A percentile compares a stretch with the other conserved stretches of the same genome.
phyloP scores from a whole-genome alignment of 2,888 invertebrate species.

The Plagiodera versicolora region DNA sequence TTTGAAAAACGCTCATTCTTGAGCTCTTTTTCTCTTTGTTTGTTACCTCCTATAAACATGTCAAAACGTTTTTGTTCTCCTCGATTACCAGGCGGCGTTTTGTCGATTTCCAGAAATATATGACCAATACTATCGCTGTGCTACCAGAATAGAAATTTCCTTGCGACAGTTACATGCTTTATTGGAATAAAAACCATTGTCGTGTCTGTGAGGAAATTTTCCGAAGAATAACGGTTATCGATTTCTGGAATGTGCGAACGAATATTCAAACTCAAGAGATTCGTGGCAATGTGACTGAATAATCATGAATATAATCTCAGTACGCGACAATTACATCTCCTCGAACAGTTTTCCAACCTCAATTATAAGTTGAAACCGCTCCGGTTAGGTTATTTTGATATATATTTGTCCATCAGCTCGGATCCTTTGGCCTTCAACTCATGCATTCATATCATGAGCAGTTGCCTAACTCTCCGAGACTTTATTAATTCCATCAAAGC shows the following conservation, averaged over 20 bases:
- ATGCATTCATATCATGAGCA: not conserved
- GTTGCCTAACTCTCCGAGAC: not conserved
- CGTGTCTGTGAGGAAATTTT: slow-evolving; percentile 12
- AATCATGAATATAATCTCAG: too few relatives aligned
- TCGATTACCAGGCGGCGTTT: slow-evolving; percentile 31
- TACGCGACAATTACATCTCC: too few relatives aligned
- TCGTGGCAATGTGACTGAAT: not conserved
- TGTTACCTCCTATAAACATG: slow-evolving; percentile 35
- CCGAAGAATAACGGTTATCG: not conserved
- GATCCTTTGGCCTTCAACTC: not conserved
- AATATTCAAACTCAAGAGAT: not conserved
- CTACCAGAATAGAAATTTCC: slow-evolving; percentile 30
- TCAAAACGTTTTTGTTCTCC: slow-evolving; percentile 34
- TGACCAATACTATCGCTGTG: slow-evolving; percentile 22
- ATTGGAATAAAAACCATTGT: slow-evolving; percentile 28
- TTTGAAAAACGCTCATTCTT: not conserved
- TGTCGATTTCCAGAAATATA: slow-evolving; percentile 32
- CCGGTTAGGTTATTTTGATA: not conserved
- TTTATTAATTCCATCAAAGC: not conserved
- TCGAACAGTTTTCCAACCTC: too few relatives aligned
- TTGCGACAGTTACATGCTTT: slow-evolving; percentile 30
- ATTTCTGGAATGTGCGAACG: not conserved
- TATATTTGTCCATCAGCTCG: not conserved
- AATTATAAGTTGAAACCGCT: not conserved
- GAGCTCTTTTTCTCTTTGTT: slow-evolving; percentile 12